A percentile compares a stretch with the other conserved stretches of the same genome.
Conservation (phyloP, 2,797 vertebrate genomes). For the Cyclopterus lumpus region DNA sequence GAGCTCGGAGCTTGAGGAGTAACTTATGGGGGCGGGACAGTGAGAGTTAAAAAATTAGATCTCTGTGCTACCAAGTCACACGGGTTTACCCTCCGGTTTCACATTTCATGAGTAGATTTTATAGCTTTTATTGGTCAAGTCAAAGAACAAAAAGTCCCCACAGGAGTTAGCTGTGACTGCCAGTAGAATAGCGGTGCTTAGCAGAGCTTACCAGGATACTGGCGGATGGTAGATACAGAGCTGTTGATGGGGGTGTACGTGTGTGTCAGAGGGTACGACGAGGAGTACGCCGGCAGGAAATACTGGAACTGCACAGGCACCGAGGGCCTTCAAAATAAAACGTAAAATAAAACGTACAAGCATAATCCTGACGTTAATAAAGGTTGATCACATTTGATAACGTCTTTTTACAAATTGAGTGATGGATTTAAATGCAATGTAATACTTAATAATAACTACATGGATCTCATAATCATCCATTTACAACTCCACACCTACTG, state of each 20-base stretch:
- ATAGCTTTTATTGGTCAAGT: neutral
- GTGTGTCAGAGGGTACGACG: conserved; percentile 93
- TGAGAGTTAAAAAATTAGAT: neutral
- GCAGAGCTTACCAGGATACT: conserved; percentile 90
- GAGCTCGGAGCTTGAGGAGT: conserved; percentile 96
- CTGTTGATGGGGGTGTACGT: conserved; percentile 98
- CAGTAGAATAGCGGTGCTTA: neutral
- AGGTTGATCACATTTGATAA: neutral
- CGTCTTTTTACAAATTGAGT: neutral
- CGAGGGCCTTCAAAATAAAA: conserved; percentile 83
- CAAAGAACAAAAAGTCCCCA: neutral
- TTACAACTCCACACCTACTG: too few relatives aligned
- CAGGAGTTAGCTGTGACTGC: neutral
- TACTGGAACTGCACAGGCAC: conserved; percentile 98
- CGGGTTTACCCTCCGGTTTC: neutral
- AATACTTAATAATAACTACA: neutral
- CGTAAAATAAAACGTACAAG: conserved; percentile 12
- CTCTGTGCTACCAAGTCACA: neutral
- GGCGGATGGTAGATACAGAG: conserved; percentile 95
- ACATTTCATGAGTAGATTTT: neutral
- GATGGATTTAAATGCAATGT: neutral
- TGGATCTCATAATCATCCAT: too few relatives aligned
- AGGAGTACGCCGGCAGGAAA: conserved; percentile 92
- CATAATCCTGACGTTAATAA: neutral
- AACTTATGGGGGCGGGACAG: conserved; percentile 74